phyloP scores from a whole-genome alignment of 2,797 vertebrate species.

The Naso thynnoides region DNA sequence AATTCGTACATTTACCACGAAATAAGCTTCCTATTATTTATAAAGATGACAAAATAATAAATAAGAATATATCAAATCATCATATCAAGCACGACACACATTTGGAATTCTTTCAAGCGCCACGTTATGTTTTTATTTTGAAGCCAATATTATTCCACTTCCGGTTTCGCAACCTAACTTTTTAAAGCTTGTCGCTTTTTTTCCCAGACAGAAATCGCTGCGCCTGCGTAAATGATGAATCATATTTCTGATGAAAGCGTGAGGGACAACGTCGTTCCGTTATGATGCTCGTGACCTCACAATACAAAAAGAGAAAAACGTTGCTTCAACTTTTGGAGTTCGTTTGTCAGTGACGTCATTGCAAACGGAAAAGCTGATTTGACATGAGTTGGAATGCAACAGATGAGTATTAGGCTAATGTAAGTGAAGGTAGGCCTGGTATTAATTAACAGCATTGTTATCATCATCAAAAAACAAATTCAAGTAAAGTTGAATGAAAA shows the following conservation, averaged over 20 bases:
- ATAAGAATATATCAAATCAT: accelerated
- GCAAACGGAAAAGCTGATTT: not conserved
- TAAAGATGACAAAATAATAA: accelerated
- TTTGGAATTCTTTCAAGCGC: accelerated
- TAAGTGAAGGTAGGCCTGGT: too few relatives aligned
- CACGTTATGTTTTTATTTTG: slow-evolving; percentile 27
- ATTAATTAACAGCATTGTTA: not conserved
- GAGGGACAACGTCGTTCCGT: slow-evolving; percentile 36
- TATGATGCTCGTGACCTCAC: slow-evolving; percentile 32
- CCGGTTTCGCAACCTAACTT: not conserved
- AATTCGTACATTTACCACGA: accelerated
- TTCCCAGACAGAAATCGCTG: slow-evolving; percentile 22
- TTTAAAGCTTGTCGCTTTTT: not conserved
- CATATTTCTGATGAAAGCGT: slow-evolving; percentile 44
- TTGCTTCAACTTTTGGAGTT: not conserved
- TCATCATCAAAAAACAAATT: not conserved
- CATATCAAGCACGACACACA: accelerated
- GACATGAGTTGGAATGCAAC: not conserved
- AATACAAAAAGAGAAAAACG: not conserved
- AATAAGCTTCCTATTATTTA: too few relatives aligned
- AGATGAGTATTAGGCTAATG: not conserved
- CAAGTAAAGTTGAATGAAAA: too few relatives aligned
- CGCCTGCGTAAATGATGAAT: slow-evolving; percentile 73
- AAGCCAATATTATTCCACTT: accelerated
- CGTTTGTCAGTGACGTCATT: not conserved